Base-by-base conservation (phyloP, 2,797 vertebrate species). In the Uromys caudimaculatus region DNA sequence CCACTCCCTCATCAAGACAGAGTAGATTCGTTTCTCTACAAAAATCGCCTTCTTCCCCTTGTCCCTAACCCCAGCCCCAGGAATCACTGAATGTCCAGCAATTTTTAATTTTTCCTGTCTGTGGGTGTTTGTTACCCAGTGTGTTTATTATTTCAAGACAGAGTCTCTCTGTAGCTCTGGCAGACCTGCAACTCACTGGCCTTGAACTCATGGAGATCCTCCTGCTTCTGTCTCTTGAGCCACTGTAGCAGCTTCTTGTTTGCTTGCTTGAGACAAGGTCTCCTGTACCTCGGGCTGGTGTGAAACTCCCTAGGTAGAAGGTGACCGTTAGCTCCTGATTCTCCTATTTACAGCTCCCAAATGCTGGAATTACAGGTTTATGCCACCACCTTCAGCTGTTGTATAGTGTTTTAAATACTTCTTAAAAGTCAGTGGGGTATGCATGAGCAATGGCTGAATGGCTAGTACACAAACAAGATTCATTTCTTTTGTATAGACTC, bases 41-140 rank as follows among this genome's bases (percentile, higher is more conserved):
- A 88, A 90, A 77, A 67, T 44, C 35, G 67, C 23, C 19, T 54
- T n/a, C 6, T 41, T 13, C 19, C 58, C 75, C 41, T 6, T 82
- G 14, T 2, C 35, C 44, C 35, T 14, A n/a, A 12, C 38, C 35
- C 19, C n/a, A 16, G 0, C 13, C 9, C 14, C 41, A 73, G 79
- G 54, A 87, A 29, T 47, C 35, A 79, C 47, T 2, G 12, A 93
- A 85, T 79, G 62, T 73, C 47, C 14, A 6, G n/a, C 94, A 69
- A 50, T 54, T 95, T 88, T 86, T 38, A 95, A 77, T 62, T 82
- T 82, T 19, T 56, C 52, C 29, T 90, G 58, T 92, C 1, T 41
- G n/a, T 38, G 19, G 21, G 17, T 88, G 29, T 96, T 93, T 73
- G 44, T 67, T 85, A 67, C 60, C 47, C 60, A 23, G 0, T 50